Base-by-base conservation (phyloP, 2,113 vertebrate species). In the Puntigrus tetrazona region DNA sequence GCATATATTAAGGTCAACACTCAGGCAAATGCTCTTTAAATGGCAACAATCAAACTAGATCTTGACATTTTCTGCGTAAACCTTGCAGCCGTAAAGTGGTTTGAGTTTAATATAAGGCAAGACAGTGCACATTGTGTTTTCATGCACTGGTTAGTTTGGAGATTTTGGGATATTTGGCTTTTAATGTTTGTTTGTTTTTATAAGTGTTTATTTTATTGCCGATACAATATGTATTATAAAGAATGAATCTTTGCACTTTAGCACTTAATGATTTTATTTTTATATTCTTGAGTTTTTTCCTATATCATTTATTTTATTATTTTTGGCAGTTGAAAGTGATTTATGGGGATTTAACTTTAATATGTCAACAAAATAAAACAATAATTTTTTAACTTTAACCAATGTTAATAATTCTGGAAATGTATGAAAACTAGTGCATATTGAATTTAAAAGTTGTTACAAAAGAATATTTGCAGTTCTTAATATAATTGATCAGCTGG, bases 11-110 rank as follows among this genome's bases (percentile, higher is more conserved):
- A 47, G 18, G 45, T 50, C 73, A 75, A 75, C 43, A 75, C 45
- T 50, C 73, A 0, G 2, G 43, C 43, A 75, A 50, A 75, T 75
- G 41, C 43, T 20, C 38, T 75, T 75, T 75, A 75, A 75, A 75
- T 75, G 45, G 27, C 27, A 47, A 31, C 45, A 50, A 50, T 75
- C 43, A 29, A 47, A 47, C 43, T 75, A 16, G 27, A 75, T 75
- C 47, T 22, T 18, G 27, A 75, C n/a, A 27, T 73, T 45, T 73
- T 25, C n/a, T n/a, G n/a, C 29, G 43, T 50, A 50, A 50, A 75
- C 47, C 41, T 75, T 43, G 50, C 13, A 8, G 29, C 43, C 6
- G 61, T 65, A 29, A 18, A 4, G 34, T 69, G 22, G 69, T 14
- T 72, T 72, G 36, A 72, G 5, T 72, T 25, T 43, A 43, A 75